Conservation (phyloP, 2,888 invertebrate genomes). For the Drosophila anomelani region DNA sequence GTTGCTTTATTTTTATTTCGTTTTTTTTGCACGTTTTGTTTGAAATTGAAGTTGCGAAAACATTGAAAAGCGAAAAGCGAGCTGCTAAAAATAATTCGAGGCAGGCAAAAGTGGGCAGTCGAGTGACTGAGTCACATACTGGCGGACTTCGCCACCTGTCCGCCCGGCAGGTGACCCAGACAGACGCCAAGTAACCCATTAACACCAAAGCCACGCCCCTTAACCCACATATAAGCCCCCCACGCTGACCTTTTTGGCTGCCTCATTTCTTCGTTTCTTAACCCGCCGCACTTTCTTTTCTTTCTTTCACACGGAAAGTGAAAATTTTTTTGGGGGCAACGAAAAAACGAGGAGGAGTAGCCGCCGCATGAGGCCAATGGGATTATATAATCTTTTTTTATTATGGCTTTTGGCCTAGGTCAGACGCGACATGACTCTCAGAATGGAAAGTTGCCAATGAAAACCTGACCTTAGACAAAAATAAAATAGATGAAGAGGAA, state of each 20-base stretch:
- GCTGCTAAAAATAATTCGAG: constrained; percentile 53
- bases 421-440: constrained; percentile 8
- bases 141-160: constrained; percentile 20
- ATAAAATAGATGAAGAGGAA: not conserved
- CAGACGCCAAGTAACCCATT: constrained; percentile 25
- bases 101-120: constrained; percentile 49
- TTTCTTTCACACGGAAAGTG: constrained; percentile 58
- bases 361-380: not conserved
- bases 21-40: constrained; percentile 58
- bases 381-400: constrained; percentile 25
- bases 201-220: constrained; percentile 16
- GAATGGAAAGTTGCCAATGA: constrained; percentile 52
- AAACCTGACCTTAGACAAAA: constrained; percentile 54
- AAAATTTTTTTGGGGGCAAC: constrained; percentile 38
- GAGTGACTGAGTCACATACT: constrained; percentile 34
- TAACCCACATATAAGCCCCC: constrained; percentile 2
- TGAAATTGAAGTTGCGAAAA: constrained; percentile 72
- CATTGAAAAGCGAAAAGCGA: constrained; percentile 51
- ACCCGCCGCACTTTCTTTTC: constrained; percentile 59
- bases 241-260: constrained; percentile 37
- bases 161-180: constrained; percentile 42
- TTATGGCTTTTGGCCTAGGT: constrained; percentile 30
- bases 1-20: not conserved
- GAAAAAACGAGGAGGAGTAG: constrained; percentile 8
- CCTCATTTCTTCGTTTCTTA: not conserved